Evolutionary conservation across 2,888 invertebrate genomes (phyloP).

Genomic region (Cephus pulcher): DNA sequence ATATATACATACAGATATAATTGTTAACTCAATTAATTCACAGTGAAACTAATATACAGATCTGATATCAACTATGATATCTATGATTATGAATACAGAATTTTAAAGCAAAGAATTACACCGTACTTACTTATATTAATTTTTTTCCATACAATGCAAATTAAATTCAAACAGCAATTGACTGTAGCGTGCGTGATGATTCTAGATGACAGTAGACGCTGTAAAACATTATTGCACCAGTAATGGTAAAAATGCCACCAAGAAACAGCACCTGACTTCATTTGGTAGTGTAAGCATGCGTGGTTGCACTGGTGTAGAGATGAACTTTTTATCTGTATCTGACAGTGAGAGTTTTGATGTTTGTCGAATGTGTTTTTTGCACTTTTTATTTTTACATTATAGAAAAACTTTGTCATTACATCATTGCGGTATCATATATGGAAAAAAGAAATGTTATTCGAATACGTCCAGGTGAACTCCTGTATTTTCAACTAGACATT

Average conservation of each 20-base stretch:
- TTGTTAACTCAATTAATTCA: background rate
- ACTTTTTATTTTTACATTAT: conserved; percentile 2
- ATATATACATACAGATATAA: conserved; percentile 7
- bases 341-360: conserved; percentile 67
- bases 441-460: background rate
- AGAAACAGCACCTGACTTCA: conserved; percentile 43
- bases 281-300: conserved; percentile 59
- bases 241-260: conserved; percentile 38
- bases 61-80: background rate
- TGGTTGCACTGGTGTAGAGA: conserved; percentile 59
- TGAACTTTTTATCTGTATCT: conserved; percentile 60
- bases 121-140: background rate
- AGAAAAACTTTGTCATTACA: background rate
- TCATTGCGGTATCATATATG: background rate
- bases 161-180: background rate
- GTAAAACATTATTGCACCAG: conserved; percentile 31
- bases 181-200: background rate
- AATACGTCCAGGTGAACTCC: background rate
- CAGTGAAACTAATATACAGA: background rate
- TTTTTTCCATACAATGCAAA: background rate
- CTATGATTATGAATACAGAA: background rate
- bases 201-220: conserved; percentile 1
- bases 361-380: conserved; percentile 58
- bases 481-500: background rate
- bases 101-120: background rate